Evolutionary conservation across 2,797 vertebrate species (phyloP).

Genomic region (Bucorvus abyssinicus): DNA sequence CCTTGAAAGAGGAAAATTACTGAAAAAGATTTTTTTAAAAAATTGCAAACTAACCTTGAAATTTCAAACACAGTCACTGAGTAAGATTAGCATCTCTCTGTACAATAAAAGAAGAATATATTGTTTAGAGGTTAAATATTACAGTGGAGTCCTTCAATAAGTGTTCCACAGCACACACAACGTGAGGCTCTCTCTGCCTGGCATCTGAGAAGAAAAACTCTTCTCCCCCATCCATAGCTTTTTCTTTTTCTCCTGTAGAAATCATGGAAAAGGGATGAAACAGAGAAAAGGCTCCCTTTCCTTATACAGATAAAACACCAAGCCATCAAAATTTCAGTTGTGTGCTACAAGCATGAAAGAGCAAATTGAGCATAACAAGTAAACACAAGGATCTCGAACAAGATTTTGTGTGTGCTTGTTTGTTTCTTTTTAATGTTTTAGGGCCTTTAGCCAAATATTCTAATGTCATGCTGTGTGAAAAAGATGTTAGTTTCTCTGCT

Average conservation of each 20-base stretch:
- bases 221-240: not conserved
- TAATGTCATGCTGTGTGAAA: slow-evolving; percentile 42
- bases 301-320: not conserved
- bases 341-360: not conserved
- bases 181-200: not conserved
- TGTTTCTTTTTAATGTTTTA: slow-evolving; percentile 11
- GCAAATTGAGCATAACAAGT: slow-evolving; percentile 30
- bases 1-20: not conserved
- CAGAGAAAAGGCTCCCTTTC: not conserved
- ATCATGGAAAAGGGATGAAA: not conserved
- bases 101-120: not conserved
- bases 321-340: not conserved
- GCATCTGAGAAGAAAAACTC: not conserved
- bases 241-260: not conserved
- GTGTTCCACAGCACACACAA: not conserved
- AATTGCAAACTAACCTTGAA: not conserved
- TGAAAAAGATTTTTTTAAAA: not conserved
- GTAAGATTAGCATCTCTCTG: not conserved
- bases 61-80: not conserved
- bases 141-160: not conserved
- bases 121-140: not conserved
- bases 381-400: slow-evolving; percentile 4
- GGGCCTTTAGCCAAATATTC: slow-evolving; percentile 49
- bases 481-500: slow-evolving; percentile 49
- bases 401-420: slow-evolving; percentile 18